Percentiles rank a stretch among this genome's conserved stretches.
Conservation (phyloP, 2,113 vertebrate genomes). For the Cololabis saira region DNA sequence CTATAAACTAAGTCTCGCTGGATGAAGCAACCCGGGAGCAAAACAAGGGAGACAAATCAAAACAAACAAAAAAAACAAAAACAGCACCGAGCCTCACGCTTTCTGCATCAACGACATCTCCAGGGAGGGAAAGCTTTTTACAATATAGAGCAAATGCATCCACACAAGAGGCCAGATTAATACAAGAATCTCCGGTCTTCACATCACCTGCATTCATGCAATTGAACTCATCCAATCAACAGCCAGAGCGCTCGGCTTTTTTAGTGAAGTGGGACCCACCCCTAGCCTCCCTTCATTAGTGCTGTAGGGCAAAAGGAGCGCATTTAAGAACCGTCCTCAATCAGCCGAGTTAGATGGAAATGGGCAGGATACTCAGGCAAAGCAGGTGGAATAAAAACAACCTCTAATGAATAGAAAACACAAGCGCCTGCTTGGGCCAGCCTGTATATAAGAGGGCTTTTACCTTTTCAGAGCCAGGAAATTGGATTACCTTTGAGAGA, state of each 20-base stretch:
- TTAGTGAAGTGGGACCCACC: slow-evolving; percentile 13
- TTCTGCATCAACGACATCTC: slow-evolving; percentile 22
- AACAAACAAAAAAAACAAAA: background rate
- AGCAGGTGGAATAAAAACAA: slow-evolving; percentile 60
- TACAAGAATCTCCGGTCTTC: slow-evolving; percentile 27
- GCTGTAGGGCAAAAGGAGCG: slow-evolving; percentile 43
- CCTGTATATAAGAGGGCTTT: slow-evolving; percentile 57
- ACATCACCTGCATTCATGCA: slow-evolving; percentile 37
- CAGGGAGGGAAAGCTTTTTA: slow-evolving; percentile 15
- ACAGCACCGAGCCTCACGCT: slow-evolving; percentile 3
- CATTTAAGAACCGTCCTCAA: slow-evolving; percentile 60
- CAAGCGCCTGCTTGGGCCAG: slow-evolving; percentile 45
- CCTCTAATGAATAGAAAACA: slow-evolving; percentile 71
- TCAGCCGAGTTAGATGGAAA: slow-evolving; percentile 60
- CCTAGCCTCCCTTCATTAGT: slow-evolving; percentile 50
- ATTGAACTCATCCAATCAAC: slow-evolving; percentile 48
- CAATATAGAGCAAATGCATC: slow-evolving; percentile 44
- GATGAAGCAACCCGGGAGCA: background rate
- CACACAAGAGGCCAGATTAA: slow-evolving; percentile 41
- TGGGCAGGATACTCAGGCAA: slow-evolving; percentile 48
- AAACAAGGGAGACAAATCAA: background rate
- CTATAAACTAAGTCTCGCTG: background rate
- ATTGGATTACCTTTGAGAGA: slow-evolving; percentile 59
- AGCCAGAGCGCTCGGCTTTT: slow-evolving; percentile 17
- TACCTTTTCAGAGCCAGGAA: slow-evolving; percentile 69